phyloP scores from a whole-genome alignment of 1,140 invertebrate species.

The Drosophila burlai region DNA sequence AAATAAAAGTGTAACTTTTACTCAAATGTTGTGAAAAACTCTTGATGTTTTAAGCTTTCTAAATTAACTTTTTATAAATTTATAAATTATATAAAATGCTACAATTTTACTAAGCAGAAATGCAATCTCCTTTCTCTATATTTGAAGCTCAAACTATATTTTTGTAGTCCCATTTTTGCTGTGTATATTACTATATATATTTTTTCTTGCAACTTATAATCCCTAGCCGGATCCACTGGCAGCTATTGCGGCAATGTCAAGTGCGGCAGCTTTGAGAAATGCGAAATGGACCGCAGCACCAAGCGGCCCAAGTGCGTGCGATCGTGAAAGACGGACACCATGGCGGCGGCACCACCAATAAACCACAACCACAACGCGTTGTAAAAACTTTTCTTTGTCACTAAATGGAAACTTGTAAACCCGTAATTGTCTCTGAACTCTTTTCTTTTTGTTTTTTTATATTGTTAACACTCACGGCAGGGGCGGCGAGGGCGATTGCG shows the following conservation, averaged over 20 bases:
- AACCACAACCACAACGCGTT: slow-evolving; percentile 21
- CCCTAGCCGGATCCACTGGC: slow-evolving; percentile 86
- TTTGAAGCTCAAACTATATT: neutral
- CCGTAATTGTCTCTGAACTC: slow-evolving; percentile 9
- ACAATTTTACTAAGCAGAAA: neutral
- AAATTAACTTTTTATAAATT: no score
- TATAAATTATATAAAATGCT: neutral
- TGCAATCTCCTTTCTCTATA: neutral
- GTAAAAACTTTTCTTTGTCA: slow-evolving; percentile 19
- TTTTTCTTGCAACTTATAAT: neutral
- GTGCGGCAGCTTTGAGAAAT: slow-evolving; percentile 89
- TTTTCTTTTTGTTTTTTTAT: slow-evolving; percentile 3
- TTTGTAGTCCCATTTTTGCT: neutral
- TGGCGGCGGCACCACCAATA: slow-evolving; percentile 67
- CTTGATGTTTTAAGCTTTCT: no score
- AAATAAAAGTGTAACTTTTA: neutral
- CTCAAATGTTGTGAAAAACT: neutral
- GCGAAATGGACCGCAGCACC: slow-evolving; percentile 88
- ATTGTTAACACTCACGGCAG: slow-evolving; percentile 65
- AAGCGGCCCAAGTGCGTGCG: slow-evolving; percentile 89
- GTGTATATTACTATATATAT: neutral
- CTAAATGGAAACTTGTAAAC: slow-evolving; percentile 17
- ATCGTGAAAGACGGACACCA: slow-evolving; percentile 52
- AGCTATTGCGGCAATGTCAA: slow-evolving; percentile 89
- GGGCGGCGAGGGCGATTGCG: slow-evolving; percentile 59